Evolutionary conservation across 2,113 vertebrate genomes (phyloP).

Genomic region (Sinocyclocheilus rhinocerous): DNA sequence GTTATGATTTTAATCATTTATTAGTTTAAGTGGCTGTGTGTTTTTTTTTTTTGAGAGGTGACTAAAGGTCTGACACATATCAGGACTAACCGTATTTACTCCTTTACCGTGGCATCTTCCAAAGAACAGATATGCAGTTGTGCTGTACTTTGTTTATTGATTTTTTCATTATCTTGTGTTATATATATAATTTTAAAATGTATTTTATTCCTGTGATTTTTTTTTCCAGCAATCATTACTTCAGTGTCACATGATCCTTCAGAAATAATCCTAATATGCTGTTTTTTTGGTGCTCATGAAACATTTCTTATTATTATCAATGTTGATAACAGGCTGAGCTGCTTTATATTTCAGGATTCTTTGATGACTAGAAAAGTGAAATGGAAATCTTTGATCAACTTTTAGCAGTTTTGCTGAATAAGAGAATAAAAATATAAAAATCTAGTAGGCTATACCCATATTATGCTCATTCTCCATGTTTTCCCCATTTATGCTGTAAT

Average conservation of each 20-base stretch:
- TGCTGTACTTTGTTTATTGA: neutral
- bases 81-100: neutral
- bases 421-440: too few relatives aligned
- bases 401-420: too few relatives aligned
- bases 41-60: neutral
- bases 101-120: neutral
- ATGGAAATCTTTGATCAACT: too few relatives aligned
- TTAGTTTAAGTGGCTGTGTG: neutral
- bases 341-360: neutral
- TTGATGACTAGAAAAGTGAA: neutral
- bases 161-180: neutral
- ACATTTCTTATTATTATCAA: neutral
- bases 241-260: too few relatives aligned
- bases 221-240: too few relatives aligned
- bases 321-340: neutral
- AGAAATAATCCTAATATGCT: too few relatives aligned
- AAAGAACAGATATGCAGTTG: neutral
- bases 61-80: neutral
- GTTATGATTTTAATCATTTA: neutral
- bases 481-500: too few relatives aligned
- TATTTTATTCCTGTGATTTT: too few relatives aligned
- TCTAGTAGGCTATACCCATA: too few relatives aligned
- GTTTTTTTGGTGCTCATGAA: too few relatives aligned
- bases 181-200: too few relatives aligned
- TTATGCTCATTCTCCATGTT: too few relatives aligned